Evolutionary conservation across 2,113 vertebrate species (phyloP).

Genomic region (Brevimyrus niger): DNA sequence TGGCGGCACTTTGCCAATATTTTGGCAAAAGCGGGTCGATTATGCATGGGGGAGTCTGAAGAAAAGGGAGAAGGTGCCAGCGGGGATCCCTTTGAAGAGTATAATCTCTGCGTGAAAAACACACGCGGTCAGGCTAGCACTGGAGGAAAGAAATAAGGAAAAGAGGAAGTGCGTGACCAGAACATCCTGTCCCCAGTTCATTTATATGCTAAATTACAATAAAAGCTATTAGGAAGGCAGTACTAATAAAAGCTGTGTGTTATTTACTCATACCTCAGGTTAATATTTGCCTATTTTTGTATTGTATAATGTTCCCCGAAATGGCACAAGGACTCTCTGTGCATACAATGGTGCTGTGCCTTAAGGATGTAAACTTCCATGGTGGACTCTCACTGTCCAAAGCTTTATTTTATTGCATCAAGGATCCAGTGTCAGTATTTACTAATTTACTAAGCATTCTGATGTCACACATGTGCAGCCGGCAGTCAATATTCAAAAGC

Average conservation of each 20-base stretch:
- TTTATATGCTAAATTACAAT: constrained; percentile 1
- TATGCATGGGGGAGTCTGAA: constrained; percentile 19
- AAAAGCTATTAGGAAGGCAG: neutral
- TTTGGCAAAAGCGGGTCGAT: constrained; percentile 13
- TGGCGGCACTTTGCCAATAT: neutral
- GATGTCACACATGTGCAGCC: neutral
- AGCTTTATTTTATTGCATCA: neutral
- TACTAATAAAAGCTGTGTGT: neutral
- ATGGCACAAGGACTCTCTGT: neutral
- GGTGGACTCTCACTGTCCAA: neutral
- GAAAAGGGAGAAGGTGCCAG: constrained; percentile 17
- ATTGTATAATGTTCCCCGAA: neutral
- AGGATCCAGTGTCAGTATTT: neutral
- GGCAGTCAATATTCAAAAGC: neutral
- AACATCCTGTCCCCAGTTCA: neutral
- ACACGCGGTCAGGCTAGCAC: neutral
- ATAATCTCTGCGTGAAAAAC: constrained; percentile 20
- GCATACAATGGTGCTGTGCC: neutral
- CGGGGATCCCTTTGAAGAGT: constrained; percentile 22
- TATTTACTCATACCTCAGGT: neutral
- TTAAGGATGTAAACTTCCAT: neutral
- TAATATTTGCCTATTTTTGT: neutral
- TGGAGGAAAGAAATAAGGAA: neutral
- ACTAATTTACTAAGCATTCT: neutral
- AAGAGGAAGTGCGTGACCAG: neutral